These are phyloP conservation scores for Pampus argenteus DNA, from an alignment of 2,797 vertebrate species.

Conservation along the genomic window DNA sequence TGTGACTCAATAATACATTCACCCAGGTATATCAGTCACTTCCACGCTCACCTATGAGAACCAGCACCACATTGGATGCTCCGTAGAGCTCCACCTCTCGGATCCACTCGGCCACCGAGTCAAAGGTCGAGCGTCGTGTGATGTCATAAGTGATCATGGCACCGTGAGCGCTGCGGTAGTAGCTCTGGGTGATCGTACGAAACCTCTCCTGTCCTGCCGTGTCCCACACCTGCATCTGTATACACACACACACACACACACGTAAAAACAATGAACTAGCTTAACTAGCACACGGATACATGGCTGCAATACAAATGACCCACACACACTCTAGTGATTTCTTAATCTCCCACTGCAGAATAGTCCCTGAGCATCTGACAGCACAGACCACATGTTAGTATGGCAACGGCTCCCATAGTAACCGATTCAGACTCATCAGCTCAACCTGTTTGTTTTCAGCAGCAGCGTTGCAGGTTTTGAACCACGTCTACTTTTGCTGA, in stretches of 20 bases:
- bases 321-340: constrained; percentile 20
- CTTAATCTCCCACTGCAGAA: constrained; percentile 19
- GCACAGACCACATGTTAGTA: constrained; percentile 15
- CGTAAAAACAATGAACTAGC: not conserved
- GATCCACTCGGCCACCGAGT: constrained; percentile 93
- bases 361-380: constrained; percentile 49
- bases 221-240: constrained; percentile 96
- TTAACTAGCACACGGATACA: not conserved
- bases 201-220: constrained; percentile 95
- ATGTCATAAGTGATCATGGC: constrained; percentile 96
- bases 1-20: not conserved
- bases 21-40: not conserved
- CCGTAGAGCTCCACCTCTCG: constrained; percentile 92
- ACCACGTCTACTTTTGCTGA: not conserved
- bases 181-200: constrained; percentile 95
- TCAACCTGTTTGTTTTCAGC: constrained; percentile 19
- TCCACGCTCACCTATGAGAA: constrained; percentile 89
- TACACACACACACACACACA: constrained; percentile 15
- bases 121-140: constrained; percentile 89
- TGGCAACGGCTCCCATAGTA: constrained; percentile 60
- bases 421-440: constrained; percentile 34
- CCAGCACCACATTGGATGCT: constrained; percentile 88
- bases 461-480: not conserved
- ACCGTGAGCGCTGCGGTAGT: constrained; percentile 94
- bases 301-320: not conserved